A percentile compares a stretch with the other conserved stretches of the same genome.
These are phyloP conservation scores for Tragopan temminckii DNA, from an alignment of 2,797 vertebrate genomes.

Conservation along the genomic window DNA sequence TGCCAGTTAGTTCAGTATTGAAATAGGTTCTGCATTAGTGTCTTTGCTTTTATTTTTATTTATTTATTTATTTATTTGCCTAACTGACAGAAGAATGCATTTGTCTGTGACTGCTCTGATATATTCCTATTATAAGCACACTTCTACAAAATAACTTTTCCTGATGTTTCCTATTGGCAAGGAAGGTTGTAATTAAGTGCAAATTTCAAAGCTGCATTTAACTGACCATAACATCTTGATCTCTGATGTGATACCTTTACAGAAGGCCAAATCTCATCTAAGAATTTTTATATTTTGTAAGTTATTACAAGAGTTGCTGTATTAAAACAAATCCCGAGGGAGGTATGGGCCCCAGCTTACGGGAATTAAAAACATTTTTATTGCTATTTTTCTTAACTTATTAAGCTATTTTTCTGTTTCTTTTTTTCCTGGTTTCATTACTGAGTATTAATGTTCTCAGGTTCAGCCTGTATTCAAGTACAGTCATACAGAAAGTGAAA, in stretches of 20 bases:
- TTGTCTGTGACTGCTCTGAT: not conserved
- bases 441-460: not conserved
- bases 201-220: constrained; percentile 7
- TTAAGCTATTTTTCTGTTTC: not conserved
- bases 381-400: not conserved
- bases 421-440: not conserved
- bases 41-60: not conserved
- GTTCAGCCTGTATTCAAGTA: constrained; percentile 22
- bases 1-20: not conserved
- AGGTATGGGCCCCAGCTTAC: not conserved
- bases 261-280: not conserved
- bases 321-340: not conserved
- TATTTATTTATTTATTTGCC: not conserved
- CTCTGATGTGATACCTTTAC: not conserved
- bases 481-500: constrained; percentile 25
- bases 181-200: not conserved
- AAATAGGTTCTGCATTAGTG: not conserved
- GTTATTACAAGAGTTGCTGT: not conserved
- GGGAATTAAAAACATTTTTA: not conserved
- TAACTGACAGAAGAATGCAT: not conserved
- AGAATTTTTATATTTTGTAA: not conserved
- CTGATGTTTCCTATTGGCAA: not conserved
- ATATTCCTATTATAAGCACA: not conserved
- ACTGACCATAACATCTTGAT: not conserved
- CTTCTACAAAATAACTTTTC: not conserved